Conservation (phyloP, 1,140 invertebrate genomes). For the Apis mellifera region DNA sequence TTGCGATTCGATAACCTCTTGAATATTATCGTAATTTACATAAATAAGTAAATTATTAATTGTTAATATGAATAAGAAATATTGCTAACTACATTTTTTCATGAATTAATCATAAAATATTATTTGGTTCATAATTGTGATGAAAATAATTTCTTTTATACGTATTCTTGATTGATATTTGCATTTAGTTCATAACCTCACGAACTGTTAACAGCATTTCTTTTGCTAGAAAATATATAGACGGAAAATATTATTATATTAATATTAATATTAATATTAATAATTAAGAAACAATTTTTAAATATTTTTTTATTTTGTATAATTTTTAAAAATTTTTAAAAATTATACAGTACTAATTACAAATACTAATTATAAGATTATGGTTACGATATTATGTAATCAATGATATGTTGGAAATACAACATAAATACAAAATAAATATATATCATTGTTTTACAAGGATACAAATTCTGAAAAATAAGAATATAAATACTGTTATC, state of each 20-base stretch:
- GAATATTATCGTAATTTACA: not conserved
- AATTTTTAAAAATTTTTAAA: not conserved
- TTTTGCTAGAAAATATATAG: conserved; percentile 12
- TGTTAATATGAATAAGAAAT: not conserved
- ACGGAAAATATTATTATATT: not conserved
- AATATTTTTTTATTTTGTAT: not conserved
- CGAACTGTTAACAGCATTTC: conserved; percentile 26
- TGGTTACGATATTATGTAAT: too few relatives aligned
- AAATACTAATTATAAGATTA: too few relatives aligned
- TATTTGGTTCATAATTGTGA: not conserved
- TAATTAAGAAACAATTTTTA: not conserved
- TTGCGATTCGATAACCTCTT: conserved; percentile 6
- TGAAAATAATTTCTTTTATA: conserved; percentile 29
- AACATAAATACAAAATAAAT: too few relatives aligned
- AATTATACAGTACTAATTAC: not conserved
- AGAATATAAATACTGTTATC: too few relatives aligned
- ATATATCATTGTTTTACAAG: too few relatives aligned
- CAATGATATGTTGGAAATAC: too few relatives aligned
- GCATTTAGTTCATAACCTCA: conserved; percentile 25
- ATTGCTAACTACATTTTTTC: not conserved
- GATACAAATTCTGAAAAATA: too few relatives aligned
- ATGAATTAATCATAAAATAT: not conserved
- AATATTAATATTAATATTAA: too few relatives aligned
- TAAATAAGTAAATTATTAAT: not conserved
- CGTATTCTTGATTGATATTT: not conserved